Percentiles rank a stretch among this genome's conserved stretches.
These are phyloP conservation scores for Portunus trituberculatus DNA, from an alignment of 1,140 invertebrate species.

Conservation along the genomic window DNA sequence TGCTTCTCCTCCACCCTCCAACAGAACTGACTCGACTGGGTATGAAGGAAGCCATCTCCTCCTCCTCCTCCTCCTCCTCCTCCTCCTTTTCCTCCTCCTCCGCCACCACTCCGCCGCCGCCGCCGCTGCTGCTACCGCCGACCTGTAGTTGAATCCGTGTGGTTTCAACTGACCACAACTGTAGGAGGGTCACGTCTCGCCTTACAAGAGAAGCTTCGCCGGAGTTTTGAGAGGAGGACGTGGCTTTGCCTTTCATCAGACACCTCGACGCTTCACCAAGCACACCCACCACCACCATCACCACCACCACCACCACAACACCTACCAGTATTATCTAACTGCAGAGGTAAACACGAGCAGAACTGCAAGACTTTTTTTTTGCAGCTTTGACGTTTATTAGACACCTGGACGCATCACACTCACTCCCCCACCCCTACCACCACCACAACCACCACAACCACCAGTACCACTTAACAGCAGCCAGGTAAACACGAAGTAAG, in stretches of 20 bases:
- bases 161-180: conserved; percentile 8
- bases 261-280: background rate
- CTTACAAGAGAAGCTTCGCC: background rate
- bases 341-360: too few species aligned
- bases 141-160: background rate
- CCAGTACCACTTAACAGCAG: background rate
- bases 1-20: background rate
- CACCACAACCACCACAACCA: background rate
- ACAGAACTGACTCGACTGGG: background rate
- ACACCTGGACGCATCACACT: too few species aligned
- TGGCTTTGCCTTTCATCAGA: background rate
- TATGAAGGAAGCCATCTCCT: background rate
- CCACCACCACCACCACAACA: background rate
- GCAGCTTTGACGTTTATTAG: too few species aligned
- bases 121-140: too few species aligned
- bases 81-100: too few species aligned
- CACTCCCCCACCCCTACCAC: background rate
- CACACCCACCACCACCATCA: background rate
- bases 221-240: background rate
- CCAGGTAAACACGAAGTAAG: background rate
- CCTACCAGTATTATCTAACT: background rate
- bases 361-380: too few species aligned
- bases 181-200: background rate
- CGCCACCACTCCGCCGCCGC: too few species aligned
- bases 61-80: background rate